Base-by-base conservation (phyloP, 2,888 invertebrate genomes). In the Abrostola triplasia region DNA sequence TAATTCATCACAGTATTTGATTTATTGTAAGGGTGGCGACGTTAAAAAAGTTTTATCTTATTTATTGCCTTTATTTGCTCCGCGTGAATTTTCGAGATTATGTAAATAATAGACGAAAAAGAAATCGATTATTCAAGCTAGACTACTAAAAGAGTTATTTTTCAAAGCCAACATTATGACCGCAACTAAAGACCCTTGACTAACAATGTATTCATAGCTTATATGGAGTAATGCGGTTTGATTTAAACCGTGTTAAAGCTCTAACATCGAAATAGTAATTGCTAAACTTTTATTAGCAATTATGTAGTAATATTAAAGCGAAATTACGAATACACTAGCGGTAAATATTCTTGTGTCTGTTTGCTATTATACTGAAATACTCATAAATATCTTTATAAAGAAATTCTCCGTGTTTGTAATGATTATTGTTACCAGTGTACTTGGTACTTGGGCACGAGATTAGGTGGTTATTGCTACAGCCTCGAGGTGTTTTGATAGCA, bases 391-490 rank as follows among this genome's bases (percentile, higher is more conserved):
- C 52, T 41, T 40, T 58, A 62, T 42, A 42, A 44, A 58, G 48
- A 63, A 52, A 57, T 57, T 53, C 60, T 58, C 44, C 60, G 64
- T 65, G 72, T 77, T 64, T 69, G 71, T 77, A 74, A 64, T 72
- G 71, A 77, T 77, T 69, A 71, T 72, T 74, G 67, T 71, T 65
- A 57, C 67, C 55, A 71, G 42, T 53, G 53, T 48, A 67, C 65
- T 64, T 65, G 53, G 55, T 68, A 51, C 51, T 58, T 36, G 53
- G 53, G 50, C 42, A 59, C 38, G 57, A 47, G 52, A 63, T 67
- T 74, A 63, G 74, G 54, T 63, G 70, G 67, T 72, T 67, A 72
- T 77, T 64, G 61, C 63, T 72, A 64, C 70, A 64, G 61, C 59
- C 61, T 50, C 48, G 54, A 67, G 57, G 63, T 55, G 67, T 63